These are phyloP conservation scores for Lepidotrigona ventralis DNA, from an alignment of 1,140 invertebrate species.

Conservation along the genomic window DNA sequence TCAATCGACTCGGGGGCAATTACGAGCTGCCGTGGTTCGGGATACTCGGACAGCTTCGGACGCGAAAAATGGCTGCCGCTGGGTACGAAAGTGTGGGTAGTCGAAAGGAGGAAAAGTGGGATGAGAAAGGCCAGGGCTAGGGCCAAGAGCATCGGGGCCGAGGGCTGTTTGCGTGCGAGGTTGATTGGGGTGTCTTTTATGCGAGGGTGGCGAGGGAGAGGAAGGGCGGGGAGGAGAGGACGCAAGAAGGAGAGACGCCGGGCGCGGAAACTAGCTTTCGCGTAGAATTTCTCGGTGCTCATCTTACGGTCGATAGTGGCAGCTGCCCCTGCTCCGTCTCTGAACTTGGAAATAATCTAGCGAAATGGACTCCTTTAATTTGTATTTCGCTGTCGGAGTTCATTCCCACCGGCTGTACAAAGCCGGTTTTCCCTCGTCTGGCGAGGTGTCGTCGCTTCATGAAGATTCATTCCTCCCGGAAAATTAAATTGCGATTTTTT, in stretches of 20 bases:
- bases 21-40: no score
- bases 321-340: neutral
- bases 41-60: neutral
- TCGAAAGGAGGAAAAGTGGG: slow-evolving; percentile 10
- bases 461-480: neutral
- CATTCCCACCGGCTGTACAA: neutral
- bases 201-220: slow-evolving; percentile 35
- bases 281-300: slow-evolving; percentile 31
- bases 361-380: slow-evolving; percentile 17
- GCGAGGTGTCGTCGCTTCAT: neutral
- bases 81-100: neutral
- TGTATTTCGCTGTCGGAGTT: neutral
- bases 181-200: slow-evolving; percentile 44
- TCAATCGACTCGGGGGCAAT: no score
- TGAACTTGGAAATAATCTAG: slow-evolving; percentile 47
- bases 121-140: neutral
- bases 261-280: slow-evolving; percentile 42
- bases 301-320: slow-evolving; percentile 55
- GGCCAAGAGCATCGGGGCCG: slow-evolving; percentile 12
- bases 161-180: slow-evolving; percentile 43
- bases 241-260: no score
- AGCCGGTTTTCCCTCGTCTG: neutral
- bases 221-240: slow-evolving; percentile 4
- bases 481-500: slow-evolving; percentile 6
- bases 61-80: neutral